Evolutionary conservation across 37 sponge, comb jelly and placozoan genomes (phyloP).

Genomic region (Agelas oroides): DNA sequence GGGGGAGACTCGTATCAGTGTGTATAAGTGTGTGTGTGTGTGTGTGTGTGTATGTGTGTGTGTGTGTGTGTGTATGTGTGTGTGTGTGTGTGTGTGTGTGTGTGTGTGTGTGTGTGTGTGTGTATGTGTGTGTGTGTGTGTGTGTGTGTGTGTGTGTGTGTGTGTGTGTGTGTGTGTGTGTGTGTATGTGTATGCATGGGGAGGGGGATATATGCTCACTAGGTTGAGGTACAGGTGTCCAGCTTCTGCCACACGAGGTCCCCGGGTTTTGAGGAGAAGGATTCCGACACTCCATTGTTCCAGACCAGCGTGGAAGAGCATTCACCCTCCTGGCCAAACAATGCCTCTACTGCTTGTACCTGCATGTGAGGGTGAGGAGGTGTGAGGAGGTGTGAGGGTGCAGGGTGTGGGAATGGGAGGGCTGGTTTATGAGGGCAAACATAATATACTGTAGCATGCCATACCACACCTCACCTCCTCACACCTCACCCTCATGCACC

Average conservation of each 20-base stretch:
- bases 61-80: neutral
- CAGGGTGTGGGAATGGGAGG: too few species aligned
- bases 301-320: conserved; percentile 6
- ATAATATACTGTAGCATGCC: too few species aligned
- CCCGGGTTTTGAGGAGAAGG: conserved; percentile 22
- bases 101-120: neutral
- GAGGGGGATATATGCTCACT: neutral
- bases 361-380: neutral
- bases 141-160: neutral
- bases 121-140: neutral
- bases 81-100: neutral
- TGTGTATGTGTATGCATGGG: too few species aligned
- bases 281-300: conserved; percentile 46
- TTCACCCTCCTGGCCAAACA: neutral
- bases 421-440: too few species aligned
- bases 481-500: neutral
- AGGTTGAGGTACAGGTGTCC: neutral
- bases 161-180: neutral
- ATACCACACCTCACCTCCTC: too few species aligned
- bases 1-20: neutral
- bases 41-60: neutral
- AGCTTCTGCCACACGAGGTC: conserved; percentile 16
- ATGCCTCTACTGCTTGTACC: conserved; percentile 42
- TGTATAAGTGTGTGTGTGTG: neutral
- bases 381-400: too few species aligned